Percentiles rank a stretch among this genome's conserved stretches.
phyloP scores from a whole-genome alignment of 2,888 invertebrate species.

The Lasioglossum oenotherae region DNA sequence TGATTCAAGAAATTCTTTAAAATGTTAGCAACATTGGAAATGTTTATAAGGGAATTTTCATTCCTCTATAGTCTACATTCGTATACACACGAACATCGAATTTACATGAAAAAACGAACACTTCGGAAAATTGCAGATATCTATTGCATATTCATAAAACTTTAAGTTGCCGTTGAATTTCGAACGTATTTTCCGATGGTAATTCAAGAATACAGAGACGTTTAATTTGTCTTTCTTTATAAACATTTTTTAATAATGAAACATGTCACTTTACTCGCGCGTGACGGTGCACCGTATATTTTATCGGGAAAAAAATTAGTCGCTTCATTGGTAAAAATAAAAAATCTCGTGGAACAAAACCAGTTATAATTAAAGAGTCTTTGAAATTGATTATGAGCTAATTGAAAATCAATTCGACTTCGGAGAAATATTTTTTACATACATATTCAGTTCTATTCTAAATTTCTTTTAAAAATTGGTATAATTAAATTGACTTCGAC shows the following conservation, averaged over 20 bases:
- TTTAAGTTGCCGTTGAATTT: conserved; percentile 1
- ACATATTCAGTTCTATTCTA: neutral
- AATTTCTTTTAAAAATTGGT: neutral
- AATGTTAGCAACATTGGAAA: neutral
- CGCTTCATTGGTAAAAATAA: neutral
- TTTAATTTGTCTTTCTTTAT: neutral
- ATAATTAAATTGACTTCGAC: neutral
- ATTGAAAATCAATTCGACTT: neutral
- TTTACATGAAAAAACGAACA: neutral
- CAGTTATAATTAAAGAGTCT: neutral
- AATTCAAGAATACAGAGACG: neutral
- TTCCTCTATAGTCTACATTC: neutral
- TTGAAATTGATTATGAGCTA: neutral
- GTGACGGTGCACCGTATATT: neutral
- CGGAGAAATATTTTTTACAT: neutral
- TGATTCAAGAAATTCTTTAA: neutral
- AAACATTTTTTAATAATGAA: neutral
- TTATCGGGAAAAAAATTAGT: neutral
- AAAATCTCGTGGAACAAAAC: neutral
- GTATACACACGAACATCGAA: neutral
- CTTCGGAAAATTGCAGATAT: neutral
- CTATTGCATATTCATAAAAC: neutral
- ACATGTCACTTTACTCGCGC: neutral
- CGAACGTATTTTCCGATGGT: neutral
- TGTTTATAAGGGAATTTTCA: neutral